A percentile compares a stretch with the other conserved stretches of the same genome.
Conservation (phyloP, 2,888 invertebrate genomes). For the Celastrina argiolus region DNA sequence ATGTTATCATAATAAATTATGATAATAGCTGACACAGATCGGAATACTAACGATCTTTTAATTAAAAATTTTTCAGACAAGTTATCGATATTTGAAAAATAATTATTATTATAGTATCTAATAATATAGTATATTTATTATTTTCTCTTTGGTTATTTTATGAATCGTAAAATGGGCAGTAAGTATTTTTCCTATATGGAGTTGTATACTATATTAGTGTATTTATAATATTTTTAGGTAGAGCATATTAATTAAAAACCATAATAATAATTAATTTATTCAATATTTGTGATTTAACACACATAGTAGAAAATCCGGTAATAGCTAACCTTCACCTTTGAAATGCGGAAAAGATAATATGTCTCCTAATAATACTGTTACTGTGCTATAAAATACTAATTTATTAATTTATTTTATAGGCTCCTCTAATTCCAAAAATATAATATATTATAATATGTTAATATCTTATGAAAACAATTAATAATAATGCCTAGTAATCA, state of each 20-base stretch:
- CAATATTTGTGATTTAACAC: not conserved
- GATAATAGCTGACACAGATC: not conserved
- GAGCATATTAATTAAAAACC: not conserved
- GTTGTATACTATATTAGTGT: too few relatives aligned
- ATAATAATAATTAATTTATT: not conserved
- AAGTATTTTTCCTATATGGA: too few relatives aligned
- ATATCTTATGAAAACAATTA: too few relatives aligned
- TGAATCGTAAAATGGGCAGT: too few relatives aligned
- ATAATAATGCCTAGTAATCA: not conserved
- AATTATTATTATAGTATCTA: too few relatives aligned
- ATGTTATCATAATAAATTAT: not conserved
- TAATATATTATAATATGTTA: not conserved
- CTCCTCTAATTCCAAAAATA: not conserved
- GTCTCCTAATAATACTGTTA: not conserved
- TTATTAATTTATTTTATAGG: not conserved
- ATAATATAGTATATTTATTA: too few relatives aligned
- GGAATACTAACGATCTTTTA: too few relatives aligned
- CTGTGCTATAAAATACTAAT: not conserved
- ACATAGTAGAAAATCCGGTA: not conserved
- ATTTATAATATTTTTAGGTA: not conserved
- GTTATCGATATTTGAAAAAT: too few relatives aligned
- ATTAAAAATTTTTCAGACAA: too few relatives aligned
- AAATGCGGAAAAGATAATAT: not conserved
- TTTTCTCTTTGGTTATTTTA: too few relatives aligned
- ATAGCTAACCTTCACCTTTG: not conserved